These are phyloP conservation scores for Propithecus deckenii DNA, from an alignment of 2,797 vertebrate genomes.

Conservation along the genomic window DNA sequence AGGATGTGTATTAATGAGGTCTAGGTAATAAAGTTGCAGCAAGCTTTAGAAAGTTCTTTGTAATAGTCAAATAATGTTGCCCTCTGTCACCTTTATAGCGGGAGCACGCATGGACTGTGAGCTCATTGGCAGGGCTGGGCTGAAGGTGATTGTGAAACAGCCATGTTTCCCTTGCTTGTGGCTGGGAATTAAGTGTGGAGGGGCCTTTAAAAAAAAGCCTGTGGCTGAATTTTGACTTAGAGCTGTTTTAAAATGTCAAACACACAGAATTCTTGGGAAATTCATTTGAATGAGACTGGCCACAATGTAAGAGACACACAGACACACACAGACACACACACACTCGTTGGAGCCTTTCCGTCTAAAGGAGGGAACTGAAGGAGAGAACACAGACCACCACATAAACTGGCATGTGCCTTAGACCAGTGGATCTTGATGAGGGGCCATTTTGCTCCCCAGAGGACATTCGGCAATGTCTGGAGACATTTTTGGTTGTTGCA, in stretches of 20 bases:
- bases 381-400: not conserved
- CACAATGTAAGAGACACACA: not conserved
- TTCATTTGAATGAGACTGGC: constrained; percentile 46
- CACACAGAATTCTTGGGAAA: constrained; percentile 40
- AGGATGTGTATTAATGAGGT: constrained; percentile 3
- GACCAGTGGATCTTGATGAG: not conserved
- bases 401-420: not conserved
- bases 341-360: not conserved
- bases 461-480: not conserved
- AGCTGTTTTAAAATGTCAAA: constrained; percentile 56
- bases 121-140: not conserved
- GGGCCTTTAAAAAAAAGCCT: constrained; percentile 22
- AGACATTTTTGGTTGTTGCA: not conserved
- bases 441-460: not conserved
- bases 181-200: constrained; percentile 6
- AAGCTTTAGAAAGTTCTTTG: not conserved
- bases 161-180: constrained; percentile 36
- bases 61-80: not conserved
- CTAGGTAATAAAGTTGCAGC: not conserved
- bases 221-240: constrained; percentile 62
- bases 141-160: not conserved
- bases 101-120: not conserved
- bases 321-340: accelerated
- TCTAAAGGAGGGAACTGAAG: accelerated
- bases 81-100: not conserved